Percentiles rank a stretch among this genome's conserved stretches.
phyloP scores from a whole-genome alignment of 2,113 vertebrate genomes.

The Clinocottus analis region DNA sequence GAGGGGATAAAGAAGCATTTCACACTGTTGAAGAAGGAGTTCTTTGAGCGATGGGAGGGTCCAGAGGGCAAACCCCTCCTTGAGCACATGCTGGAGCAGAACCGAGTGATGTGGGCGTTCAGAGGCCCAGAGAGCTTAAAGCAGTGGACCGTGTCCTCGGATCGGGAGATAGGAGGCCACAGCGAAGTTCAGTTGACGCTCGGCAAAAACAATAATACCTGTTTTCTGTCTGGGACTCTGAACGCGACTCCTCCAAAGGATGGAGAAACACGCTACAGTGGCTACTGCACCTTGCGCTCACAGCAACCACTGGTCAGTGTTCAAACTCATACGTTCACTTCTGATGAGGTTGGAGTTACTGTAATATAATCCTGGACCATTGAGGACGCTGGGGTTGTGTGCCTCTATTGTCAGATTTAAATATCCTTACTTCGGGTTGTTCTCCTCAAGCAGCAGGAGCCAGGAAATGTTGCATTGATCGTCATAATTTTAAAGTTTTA shows the following conservation, averaged over 20 bases:
- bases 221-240: slow-evolving; percentile 89
- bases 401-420: not conserved
- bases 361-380: not conserved
- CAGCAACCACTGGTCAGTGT: slow-evolving; percentile 85
- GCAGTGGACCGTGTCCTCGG: slow-evolving; percentile 90
- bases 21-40: slow-evolving; percentile 82
- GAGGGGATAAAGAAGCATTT: slow-evolving; percentile 86
- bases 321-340: not conserved
- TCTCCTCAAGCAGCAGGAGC: not conserved
- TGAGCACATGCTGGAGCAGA: slow-evolving; percentile 87
- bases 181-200: slow-evolving; percentile 88
- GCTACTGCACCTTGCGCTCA: slow-evolving; percentile 90
- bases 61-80: slow-evolving; percentile 80
- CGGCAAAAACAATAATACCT: slow-evolving; percentile 87
- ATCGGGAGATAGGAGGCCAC: slow-evolving; percentile 91
- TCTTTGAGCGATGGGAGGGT: slow-evolving; percentile 77
- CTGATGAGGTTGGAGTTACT: not conserved
- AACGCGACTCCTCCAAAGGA: slow-evolving; percentile 85
- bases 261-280: slow-evolving; percentile 91
- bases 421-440: not conserved
- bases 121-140: slow-evolving; percentile 87
- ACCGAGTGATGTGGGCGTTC: slow-evolving; percentile 91
- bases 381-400: too few species aligned
- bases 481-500: not conserved
- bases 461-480: not conserved